Evolutionary conservation across 2,113 vertebrate species (phyloP).

Genomic region (Crotalus tigris): DNA sequence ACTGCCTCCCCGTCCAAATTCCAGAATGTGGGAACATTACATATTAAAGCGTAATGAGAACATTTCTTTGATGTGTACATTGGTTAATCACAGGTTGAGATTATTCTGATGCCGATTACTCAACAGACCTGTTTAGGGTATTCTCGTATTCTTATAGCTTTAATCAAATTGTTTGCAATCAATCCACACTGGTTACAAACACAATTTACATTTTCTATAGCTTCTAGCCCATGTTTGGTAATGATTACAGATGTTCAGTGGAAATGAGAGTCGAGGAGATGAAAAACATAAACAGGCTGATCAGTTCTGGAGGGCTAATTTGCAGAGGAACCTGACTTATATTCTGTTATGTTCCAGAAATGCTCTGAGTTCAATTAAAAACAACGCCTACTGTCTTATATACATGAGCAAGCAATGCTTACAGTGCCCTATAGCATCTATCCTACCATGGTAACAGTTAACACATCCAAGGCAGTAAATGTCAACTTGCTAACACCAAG

Average conservation of each 20-base stretch:
- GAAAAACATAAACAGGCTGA: neutral
- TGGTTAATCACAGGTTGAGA: neutral
- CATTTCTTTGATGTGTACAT: neutral
- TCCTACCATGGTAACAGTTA: conserved; percentile 1
- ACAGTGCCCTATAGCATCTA: conserved; percentile 10
- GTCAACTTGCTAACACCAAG: conserved; percentile 37
- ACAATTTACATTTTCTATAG: neutral
- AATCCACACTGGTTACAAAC: neutral
- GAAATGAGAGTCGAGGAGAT: neutral
- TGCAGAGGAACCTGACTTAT: neutral
- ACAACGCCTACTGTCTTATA: conserved; percentile 9
- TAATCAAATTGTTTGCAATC: neutral
- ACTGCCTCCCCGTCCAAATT: neutral
- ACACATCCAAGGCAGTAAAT: conserved; percentile 45
- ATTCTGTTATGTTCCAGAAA: conserved; percentile 16
- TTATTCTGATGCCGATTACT: neutral
- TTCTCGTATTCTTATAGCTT: neutral
- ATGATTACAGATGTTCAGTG: neutral
- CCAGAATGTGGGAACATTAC: neutral
- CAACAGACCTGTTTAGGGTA: neutral
- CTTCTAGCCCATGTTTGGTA: neutral
- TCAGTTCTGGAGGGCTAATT: neutral
- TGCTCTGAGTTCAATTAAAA: conserved; percentile 10
- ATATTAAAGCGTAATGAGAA: neutral
- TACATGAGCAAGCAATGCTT: neutral